A percentile compares a stretch with the other conserved stretches of the same genome.
phyloP scores from a whole-genome alignment of 2,113 vertebrate genomes.

The Tenebrosternarchus preto region DNA sequence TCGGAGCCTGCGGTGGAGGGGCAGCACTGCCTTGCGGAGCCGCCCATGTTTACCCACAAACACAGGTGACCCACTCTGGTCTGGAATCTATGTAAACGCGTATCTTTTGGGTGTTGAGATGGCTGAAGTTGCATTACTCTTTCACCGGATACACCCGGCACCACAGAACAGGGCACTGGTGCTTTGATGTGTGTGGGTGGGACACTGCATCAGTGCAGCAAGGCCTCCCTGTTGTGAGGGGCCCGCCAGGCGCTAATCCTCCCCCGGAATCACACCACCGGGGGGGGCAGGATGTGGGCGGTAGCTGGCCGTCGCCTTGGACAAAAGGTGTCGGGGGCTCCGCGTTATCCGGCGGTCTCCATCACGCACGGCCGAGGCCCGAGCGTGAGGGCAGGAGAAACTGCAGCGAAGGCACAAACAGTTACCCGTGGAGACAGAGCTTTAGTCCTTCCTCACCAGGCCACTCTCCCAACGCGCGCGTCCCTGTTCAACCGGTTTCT shows the following conservation, averaged over 20 bases:
- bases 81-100: background rate
- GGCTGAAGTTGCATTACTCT: too few species aligned
- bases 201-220: background rate
- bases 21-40: constrained; percentile 4
- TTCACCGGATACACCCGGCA: too few species aligned
- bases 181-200: constrained; percentile 1
- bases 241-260: constrained; percentile 63
- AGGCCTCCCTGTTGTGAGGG: constrained; percentile 4
- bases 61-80: constrained; percentile 40
- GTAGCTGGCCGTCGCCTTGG: constrained; percentile 74
- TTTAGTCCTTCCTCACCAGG: background rate
- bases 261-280: constrained; percentile 58
- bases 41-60: constrained; percentile 46
- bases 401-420: too few species aligned
- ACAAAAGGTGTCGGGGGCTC: constrained; percentile 71
- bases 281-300: constrained; percentile 67
- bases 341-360: constrained; percentile 57
- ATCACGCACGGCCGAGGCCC: constrained; percentile 1
- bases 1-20: too few species aligned
- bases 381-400: background rate
- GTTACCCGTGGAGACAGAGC: background rate
- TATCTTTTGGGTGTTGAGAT: background rate
- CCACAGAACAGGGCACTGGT: background rate
- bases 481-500: background rate
- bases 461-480: background rate